Percentiles rank a stretch among this genome's conserved stretches.
phyloP scores from a whole-genome alignment of 2,888 invertebrate species.

The Xestoiulus laeticollis region DNA sequence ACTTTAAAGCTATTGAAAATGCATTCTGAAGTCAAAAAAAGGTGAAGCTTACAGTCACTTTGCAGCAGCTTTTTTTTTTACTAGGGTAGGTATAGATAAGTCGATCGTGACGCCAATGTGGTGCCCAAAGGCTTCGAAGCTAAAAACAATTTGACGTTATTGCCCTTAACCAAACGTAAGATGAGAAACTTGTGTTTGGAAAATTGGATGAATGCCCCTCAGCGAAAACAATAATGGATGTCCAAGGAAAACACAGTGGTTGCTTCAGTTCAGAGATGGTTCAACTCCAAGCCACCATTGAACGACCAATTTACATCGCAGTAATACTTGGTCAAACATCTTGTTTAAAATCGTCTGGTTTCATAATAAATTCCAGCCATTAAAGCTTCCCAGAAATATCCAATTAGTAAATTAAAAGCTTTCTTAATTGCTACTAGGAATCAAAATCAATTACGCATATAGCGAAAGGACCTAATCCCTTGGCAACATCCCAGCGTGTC shows the following conservation, averaged over 20 bases:
- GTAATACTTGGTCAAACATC: background rate
- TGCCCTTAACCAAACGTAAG: background rate
- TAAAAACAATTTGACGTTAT: background rate
- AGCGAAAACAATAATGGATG: background rate
- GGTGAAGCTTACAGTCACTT: too few relatives aligned
- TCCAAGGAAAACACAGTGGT: background rate
- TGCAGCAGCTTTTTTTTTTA: too few relatives aligned
- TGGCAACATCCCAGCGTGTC: background rate
- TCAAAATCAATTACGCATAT: background rate
- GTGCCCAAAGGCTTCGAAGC: background rate
- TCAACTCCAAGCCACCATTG: background rate
- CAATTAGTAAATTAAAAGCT: background rate
- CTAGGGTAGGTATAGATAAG: too few relatives aligned
- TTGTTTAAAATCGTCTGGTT: background rate
- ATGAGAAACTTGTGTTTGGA: constrained; percentile 12
- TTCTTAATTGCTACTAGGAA: background rate
- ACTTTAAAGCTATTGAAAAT: too few relatives aligned
- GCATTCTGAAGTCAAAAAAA: too few relatives aligned
- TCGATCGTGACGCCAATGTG: background rate
- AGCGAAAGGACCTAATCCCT: background rate
- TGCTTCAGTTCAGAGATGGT: background rate
- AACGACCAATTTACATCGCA: background rate
- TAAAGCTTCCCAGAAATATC: background rate
- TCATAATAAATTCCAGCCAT: background rate
- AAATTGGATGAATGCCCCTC: background rate